Conservation (phyloP, 2,888 invertebrate species). For the Sarcophaga rosellei region DNA sequence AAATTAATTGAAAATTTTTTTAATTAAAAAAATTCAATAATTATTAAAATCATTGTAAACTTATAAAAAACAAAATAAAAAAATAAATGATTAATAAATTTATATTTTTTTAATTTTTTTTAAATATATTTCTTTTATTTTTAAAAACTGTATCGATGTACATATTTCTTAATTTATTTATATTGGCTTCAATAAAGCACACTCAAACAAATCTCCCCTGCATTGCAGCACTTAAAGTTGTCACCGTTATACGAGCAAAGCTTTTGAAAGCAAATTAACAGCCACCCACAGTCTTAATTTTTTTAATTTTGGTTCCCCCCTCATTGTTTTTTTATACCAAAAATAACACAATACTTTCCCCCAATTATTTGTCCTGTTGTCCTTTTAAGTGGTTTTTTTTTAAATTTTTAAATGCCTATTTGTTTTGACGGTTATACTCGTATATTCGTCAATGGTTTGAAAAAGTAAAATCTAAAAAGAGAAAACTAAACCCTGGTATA, state of each 20-base stretch:
- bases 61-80: too few relatives aligned
- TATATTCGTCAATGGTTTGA: background rate
- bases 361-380: constrained; percentile 51
- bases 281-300: background rate
- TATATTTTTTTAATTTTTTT: background rate
- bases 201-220: constrained; percentile 49
- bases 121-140: background rate
- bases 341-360: constrained; percentile 67
- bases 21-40: too few relatives aligned
- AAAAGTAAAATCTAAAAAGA: background rate
- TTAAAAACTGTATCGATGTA: background rate
- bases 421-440: too few relatives aligned
- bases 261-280: background rate
- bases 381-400: background rate
- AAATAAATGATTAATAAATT: background rate
- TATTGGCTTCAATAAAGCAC: constrained; percentile 43
- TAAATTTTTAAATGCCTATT: background rate
- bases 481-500: constrained; percentile 44
- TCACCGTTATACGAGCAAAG: background rate
- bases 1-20: too few relatives aligned
- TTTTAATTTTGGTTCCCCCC: background rate
- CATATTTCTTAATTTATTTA: too few relatives aligned
- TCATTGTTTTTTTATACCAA: background rate
- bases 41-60: too few relatives aligned
- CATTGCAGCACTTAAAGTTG: constrained; percentile 21